Conservation (phyloP, 2,888 invertebrate species). For the Drosophila limbata region DNA sequence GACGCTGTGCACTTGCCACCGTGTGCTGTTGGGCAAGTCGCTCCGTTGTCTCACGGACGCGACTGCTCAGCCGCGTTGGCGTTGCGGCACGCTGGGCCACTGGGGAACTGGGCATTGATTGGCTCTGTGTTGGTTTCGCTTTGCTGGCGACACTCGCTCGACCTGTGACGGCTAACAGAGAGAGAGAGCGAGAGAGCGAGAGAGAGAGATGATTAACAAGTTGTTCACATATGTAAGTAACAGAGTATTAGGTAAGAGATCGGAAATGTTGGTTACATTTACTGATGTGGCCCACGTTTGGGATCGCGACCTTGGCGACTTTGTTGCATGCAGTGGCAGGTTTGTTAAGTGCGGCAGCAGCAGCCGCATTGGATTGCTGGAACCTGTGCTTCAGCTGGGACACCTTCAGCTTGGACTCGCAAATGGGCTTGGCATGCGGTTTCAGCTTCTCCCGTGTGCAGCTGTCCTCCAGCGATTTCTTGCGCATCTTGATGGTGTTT, state of each 20-base stretch:
- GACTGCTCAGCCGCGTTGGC: conserved; percentile 85
- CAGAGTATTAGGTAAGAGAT: conserved; percentile 3
- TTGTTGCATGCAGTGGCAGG: conserved; percentile 33
- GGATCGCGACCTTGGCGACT: conserved; percentile 63
- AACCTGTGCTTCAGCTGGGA: conserved; percentile 84
- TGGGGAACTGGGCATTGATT: conserved; percentile 85
- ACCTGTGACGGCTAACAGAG: conserved; percentile 19
- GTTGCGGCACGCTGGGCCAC: conserved; percentile 78
- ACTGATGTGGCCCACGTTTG: conserved; percentile 58
- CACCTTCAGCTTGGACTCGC: conserved; percentile 83
- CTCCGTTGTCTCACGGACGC: conserved; percentile 85
- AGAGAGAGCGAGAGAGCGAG: conserved; percentile 4
- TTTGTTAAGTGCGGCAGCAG: conserved; percentile 39
- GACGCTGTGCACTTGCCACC: conserved; percentile 68
- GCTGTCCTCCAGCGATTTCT: conserved; percentile 84
- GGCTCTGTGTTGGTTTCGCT: conserved; percentile 68
- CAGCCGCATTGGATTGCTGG: conserved; percentile 56
- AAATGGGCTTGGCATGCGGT: conserved; percentile 68
- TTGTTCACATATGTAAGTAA: conserved; percentile 2
- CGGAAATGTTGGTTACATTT: conserved; percentile 56
- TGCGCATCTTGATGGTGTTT: conserved; percentile 85
- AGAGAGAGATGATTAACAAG: not conserved
- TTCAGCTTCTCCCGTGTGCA: conserved; percentile 81
- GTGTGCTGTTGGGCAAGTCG: conserved; percentile 84
- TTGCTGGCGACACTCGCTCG: conserved; percentile 49